These are phyloP conservation scores for Zenarchopterus dispar DNA, from an alignment of 2,797 vertebrate genomes.

Conservation along the genomic window DNA sequence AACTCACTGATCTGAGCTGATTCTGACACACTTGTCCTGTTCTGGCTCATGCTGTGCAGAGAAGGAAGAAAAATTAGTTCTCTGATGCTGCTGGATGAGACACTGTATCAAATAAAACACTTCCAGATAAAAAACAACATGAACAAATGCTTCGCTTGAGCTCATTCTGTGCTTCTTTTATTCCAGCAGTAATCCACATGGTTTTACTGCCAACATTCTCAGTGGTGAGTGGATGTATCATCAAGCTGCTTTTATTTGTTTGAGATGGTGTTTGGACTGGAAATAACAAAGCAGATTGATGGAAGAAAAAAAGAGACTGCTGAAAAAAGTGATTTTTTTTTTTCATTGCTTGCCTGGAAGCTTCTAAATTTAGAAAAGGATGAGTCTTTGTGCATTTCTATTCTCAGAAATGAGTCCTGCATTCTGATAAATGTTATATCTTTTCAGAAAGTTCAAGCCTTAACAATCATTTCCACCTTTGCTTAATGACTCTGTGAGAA, in stretches of 20 bases:
- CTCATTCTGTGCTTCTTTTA: background rate
- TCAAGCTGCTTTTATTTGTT: slow-evolving; percentile 31
- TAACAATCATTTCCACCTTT: too few species aligned
- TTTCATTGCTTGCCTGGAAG: too few species aligned
- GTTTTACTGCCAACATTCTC: slow-evolving; percentile 5
- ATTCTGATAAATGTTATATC: too few species aligned
- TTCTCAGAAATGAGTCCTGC: too few species aligned
- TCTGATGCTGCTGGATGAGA: background rate
- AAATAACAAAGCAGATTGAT: background rate
- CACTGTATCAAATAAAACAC: background rate
- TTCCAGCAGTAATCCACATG: slow-evolving; percentile 24
- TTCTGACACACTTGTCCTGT: slow-evolving; percentile 1
- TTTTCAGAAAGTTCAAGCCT: too few species aligned
- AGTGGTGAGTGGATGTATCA: background rate
- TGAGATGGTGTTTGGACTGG: slow-evolving; percentile 20
- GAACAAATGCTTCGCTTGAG: slow-evolving; percentile 1
- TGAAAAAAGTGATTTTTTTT: background rate
- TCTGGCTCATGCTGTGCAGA: background rate
- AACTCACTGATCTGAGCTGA: background rate
- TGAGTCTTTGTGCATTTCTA: too few species aligned
- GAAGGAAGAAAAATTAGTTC: background rate
- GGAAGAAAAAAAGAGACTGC: slow-evolving; percentile 3
- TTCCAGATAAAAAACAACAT: background rate
- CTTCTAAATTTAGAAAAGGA: too few species aligned
- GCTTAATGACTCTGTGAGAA: too few species aligned